phyloP scores from a whole-genome alignment of 2,113 vertebrate genomes.

The Forbesichthys agassizii region DNA sequence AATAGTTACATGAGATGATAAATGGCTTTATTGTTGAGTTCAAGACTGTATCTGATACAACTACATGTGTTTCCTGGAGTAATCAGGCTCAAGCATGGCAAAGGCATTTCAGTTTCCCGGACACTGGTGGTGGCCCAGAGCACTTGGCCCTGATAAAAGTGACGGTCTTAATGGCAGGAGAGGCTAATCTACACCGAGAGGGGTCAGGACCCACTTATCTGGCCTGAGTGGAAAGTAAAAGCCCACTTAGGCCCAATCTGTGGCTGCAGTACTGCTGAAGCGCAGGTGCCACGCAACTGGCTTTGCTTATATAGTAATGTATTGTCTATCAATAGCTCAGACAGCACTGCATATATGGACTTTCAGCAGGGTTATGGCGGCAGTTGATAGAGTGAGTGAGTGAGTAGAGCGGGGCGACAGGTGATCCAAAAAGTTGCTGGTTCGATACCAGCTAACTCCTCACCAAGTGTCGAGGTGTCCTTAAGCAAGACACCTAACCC shows the following conservation, averaged over 20 bases:
- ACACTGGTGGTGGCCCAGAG: conserved; percentile 56
- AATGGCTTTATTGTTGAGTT: conserved; percentile 51
- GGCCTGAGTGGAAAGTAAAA: conserved; percentile 61
- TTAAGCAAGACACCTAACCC: too few species aligned
- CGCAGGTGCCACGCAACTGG: conserved; percentile 13
- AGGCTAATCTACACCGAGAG: conserved; percentile 53
- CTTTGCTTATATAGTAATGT: conserved; percentile 31
- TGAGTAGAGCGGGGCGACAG: too few species aligned
- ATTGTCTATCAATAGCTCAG: neutral
- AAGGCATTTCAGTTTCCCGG: conserved; percentile 55
- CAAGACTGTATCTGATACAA: conserved; percentile 56
- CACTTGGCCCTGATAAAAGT: conserved; percentile 65
- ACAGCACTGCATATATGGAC: too few species aligned
- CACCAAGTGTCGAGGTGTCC: too few species aligned
- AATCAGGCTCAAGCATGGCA: conserved; percentile 57
- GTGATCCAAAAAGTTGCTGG: too few species aligned
- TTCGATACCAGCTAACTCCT: too few species aligned
- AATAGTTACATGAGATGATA: conserved; percentile 55
- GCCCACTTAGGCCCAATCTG: conserved; percentile 36
- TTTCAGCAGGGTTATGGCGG: too few species aligned
- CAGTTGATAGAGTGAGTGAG: too few species aligned
- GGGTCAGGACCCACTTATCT: conserved; percentile 64
- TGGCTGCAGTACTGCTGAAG: conserved; percentile 25
- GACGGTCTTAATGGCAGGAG: conserved; percentile 56
- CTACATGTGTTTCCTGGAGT: conserved; percentile 64